These are phyloP conservation scores for Plectropomus leopardus DNA, from an alignment of 2,113 vertebrate genomes.

Conservation along the genomic window DNA sequence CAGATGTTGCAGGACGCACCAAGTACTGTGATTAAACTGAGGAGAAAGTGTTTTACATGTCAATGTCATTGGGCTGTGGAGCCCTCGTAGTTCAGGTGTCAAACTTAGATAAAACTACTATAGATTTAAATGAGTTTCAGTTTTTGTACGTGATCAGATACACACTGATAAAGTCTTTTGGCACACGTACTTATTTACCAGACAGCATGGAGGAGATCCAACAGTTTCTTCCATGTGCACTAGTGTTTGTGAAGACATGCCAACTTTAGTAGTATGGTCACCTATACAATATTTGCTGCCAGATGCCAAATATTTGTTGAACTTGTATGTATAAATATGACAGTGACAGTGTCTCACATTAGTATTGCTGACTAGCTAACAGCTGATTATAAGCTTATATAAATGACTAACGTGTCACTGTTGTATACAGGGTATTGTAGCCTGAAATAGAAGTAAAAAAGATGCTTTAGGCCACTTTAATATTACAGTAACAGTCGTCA, in stretches of 20 bases:
- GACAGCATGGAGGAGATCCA: slow-evolving; percentile 48
- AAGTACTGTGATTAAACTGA: slow-evolving; percentile 47
- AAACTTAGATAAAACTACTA: slow-evolving; percentile 25
- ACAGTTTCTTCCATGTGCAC: slow-evolving; percentile 54
- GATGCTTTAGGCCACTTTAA: slow-evolving; percentile 62
- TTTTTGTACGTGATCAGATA: slow-evolving; percentile 36
- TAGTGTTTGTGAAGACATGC: slow-evolving; percentile 68
- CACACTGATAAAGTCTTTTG: slow-evolving; percentile 31
- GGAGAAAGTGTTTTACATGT: background rate
- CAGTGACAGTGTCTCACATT: slow-evolving; percentile 33
- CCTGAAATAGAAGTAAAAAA: slow-evolving; percentile 62
- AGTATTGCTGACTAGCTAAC: slow-evolving; percentile 67
- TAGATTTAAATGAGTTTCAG: slow-evolving; percentile 30
- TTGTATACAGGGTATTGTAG: slow-evolving; percentile 69
- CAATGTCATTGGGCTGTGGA: slow-evolving; percentile 8
- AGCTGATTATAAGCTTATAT: slow-evolving; percentile 57
- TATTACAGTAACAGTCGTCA: slow-evolving; percentile 50
- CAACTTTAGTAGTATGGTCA: slow-evolving; percentile 59
- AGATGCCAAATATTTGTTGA: slow-evolving; percentile 75
- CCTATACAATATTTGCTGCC: slow-evolving; percentile 56
- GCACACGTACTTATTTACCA: slow-evolving; percentile 48
- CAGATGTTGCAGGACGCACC: slow-evolving; percentile 15
- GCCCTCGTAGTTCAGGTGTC: slow-evolving; percentile 35
- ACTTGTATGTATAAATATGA: slow-evolving; percentile 68
- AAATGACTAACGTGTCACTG: slow-evolving; percentile 57